Conservation (phyloP, 2,888 invertebrate species). For the Drosophila aldrichi region DNA sequence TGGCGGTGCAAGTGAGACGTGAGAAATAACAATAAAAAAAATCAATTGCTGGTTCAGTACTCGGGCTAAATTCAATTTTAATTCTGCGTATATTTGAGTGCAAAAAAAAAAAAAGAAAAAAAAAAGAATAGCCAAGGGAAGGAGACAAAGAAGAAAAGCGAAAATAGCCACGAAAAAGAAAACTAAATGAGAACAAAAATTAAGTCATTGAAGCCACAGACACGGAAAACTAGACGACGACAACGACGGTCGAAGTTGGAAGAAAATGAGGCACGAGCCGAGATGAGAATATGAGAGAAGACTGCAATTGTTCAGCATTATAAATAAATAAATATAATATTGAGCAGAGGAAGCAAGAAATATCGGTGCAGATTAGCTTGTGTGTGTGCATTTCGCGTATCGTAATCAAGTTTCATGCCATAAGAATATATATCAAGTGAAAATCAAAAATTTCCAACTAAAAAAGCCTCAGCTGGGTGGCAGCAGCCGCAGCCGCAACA, state of each 20-base stretch:
- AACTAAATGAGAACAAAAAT: slow-evolving; percentile 71
- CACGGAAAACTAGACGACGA: slow-evolving; percentile 56
- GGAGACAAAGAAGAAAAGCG: slow-evolving; percentile 55
- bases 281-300: slow-evolving; percentile 57
- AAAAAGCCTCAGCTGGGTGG: slow-evolving; percentile 69
- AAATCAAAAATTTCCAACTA: slow-evolving; percentile 75
- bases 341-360: slow-evolving; percentile 18
- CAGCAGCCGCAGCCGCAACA: slow-evolving; percentile 61
- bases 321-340: slow-evolving; percentile 48
- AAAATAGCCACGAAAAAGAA: slow-evolving; percentile 68
- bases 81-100: slow-evolving; percentile 70
- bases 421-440: slow-evolving; percentile 62
- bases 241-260: slow-evolving; percentile 51
- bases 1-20: slow-evolving; percentile 62
- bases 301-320: slow-evolving; percentile 44
- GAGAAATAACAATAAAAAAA: slow-evolving; percentile 54
- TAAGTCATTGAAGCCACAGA: slow-evolving; percentile 74
- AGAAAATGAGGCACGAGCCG: slow-evolving; percentile 68
- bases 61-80: slow-evolving; percentile 61
- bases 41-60: slow-evolving; percentile 64
- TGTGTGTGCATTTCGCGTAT: slow-evolving; percentile 36
- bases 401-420: slow-evolving; percentile 57
- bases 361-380: slow-evolving; percentile 18
- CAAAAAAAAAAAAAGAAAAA: slow-evolving; percentile 53
- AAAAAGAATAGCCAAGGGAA: slow-evolving; percentile 43